Conservation (phyloP, 2,113 vertebrate species). For the Amblyornis subalaris region DNA sequence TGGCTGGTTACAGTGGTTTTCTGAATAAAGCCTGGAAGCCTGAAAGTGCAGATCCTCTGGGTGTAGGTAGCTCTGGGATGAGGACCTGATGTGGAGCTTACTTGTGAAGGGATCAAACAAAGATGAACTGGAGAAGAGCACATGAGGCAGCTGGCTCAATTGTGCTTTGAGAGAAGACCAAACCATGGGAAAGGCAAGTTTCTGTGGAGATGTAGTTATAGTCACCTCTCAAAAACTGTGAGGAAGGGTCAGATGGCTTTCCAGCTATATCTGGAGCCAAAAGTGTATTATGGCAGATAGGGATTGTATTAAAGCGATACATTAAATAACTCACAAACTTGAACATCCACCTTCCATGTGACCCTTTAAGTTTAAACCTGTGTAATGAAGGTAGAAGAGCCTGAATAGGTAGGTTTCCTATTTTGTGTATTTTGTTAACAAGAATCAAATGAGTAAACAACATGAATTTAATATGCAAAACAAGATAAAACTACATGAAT, state of each 20-base stretch:
- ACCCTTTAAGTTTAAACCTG: neutral
- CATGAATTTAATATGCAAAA: neutral
- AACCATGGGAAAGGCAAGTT: neutral
- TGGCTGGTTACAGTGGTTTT: neutral
- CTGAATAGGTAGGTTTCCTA: neutral
- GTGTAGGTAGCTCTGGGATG: neutral
- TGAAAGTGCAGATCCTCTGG: neutral
- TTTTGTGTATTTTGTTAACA: neutral
- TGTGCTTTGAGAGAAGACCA: neutral
- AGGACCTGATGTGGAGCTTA: neutral
- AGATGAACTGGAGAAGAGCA: neutral
- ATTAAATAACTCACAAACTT: neutral
- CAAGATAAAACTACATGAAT: neutral
- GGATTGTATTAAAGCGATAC: neutral
- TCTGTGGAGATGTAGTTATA: neutral
- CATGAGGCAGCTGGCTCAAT: neutral
- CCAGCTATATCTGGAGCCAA: neutral
- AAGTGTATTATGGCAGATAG: neutral
- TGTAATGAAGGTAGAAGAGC: neutral
- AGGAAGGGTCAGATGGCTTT: neutral
- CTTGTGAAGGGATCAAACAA: neutral
- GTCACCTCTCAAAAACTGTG: neutral
- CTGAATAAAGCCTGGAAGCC: neutral
- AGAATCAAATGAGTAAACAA: neutral
- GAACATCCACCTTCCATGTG: neutral